Evolutionary conservation across 2,888 invertebrate genomes (phyloP), one percentile per base, ranked within the genome.

Genomic region (Epinotia brunnichana): DNA sequence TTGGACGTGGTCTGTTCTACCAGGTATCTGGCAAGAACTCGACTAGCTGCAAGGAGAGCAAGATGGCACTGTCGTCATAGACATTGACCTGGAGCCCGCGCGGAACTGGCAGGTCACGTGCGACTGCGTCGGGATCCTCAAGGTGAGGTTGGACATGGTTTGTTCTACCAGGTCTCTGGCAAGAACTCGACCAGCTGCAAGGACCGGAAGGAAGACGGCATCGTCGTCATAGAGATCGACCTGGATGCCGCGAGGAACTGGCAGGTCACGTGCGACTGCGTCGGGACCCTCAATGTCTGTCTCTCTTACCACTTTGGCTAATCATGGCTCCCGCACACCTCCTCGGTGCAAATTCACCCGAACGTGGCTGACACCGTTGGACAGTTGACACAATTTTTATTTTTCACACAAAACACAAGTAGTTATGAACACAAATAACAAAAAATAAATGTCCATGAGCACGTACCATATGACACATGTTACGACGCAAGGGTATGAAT

Each of bases 121-220:
- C 86, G 99, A 99, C 94, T 99, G 99, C 92, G 98, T 99, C 73
- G 99, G 99, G 15, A 99, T 99, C 81, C 94, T 99, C 77, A 99
- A 97, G 92, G 95, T 95, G 35, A 72, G 77, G 5, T n/a, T 15
- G 10, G 24, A 24, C 24, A 5, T 24, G 24, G 24, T 24, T 24
- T 24, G 24, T 24, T 24, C 24, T 44, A 24, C 44, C 21, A n/a
- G n/a, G n/a, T n/a, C n/a, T n/a, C n/a, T n/a, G n/a, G n/a, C n/a
- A n/a, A n/a, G n/a, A n/a, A n/a, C n/a, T n/a, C n/a, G n/a, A n/a
- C n/a, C n/a, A n/a, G n/a, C n/a, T n/a, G n/a, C n/a, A n/a, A 44
- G 44, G 19, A n/a, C 88, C 95, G 96, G 78, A 10, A 17, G 17
- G 11, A 98, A 69, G 98, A 98, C 80, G 98, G 98, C n/a, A 99